Percentiles rank a stretch among this genome's conserved stretches.
Evolutionary conservation across 2,888 invertebrate species (phyloP).

Genomic region (Litoditis marina): DNA sequence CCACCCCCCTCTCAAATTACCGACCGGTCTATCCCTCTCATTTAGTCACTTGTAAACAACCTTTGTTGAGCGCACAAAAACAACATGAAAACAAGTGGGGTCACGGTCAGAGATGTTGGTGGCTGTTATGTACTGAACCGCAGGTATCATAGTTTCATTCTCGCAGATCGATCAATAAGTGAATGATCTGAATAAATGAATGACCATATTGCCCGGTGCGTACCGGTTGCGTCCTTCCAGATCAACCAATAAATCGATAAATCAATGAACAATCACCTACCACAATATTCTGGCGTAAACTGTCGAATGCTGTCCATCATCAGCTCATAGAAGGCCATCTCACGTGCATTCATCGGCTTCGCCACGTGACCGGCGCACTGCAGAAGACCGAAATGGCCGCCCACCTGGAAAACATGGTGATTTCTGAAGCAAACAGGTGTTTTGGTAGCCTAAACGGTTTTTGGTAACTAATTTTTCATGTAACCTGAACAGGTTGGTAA

Average conservation of each 20-base stretch:
- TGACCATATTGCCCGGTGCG: too few species aligned
- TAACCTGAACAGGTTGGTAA: not conserved
- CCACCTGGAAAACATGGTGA: constrained; percentile 47
- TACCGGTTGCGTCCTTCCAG: too few species aligned
- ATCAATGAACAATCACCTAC: constrained; percentile 38
- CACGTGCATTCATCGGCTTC: constrained; percentile 57
- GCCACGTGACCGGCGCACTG: constrained; percentile 57
- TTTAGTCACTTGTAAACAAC: too few species aligned
- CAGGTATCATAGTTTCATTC: too few species aligned
- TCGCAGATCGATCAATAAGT: too few species aligned
- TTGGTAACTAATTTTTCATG: too few species aligned
- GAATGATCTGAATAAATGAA: too few species aligned
- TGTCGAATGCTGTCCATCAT: constrained; percentile 46
- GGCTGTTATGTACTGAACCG: too few species aligned
- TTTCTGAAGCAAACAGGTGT: not conserved
- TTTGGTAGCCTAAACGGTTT: not conserved
- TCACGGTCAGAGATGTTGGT: not conserved
- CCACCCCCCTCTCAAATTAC: too few species aligned
- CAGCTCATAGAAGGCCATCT: constrained; percentile 56
- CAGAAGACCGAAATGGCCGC: constrained; percentile 60
- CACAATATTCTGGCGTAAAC: constrained; percentile 57
- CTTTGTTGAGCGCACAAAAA: too few species aligned
- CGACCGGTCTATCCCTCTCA: too few species aligned
- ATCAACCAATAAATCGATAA: too few species aligned
- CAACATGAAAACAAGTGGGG: not conserved